Conservation (phyloP, 2,113 vertebrate species). For the Lipophrys pholis region DNA sequence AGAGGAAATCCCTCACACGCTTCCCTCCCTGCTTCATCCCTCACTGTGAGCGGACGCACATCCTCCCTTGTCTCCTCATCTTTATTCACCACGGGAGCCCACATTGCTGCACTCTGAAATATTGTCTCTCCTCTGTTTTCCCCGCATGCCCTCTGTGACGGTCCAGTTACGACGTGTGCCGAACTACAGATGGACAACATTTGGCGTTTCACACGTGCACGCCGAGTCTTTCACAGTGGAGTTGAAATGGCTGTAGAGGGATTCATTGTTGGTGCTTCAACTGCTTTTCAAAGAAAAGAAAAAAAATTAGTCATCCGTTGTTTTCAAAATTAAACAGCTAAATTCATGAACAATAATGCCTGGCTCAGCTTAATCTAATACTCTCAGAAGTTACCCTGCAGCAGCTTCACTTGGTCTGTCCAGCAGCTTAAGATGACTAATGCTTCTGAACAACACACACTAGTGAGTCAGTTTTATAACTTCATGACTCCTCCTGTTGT, state of each 20-base stretch:
- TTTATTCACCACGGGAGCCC: conserved; percentile 61
- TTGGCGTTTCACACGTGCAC: not conserved
- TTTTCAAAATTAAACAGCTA: not conserved
- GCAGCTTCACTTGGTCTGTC: not conserved
- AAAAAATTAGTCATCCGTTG: not conserved
- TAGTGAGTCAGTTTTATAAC: not conserved
- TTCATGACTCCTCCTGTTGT: not conserved
- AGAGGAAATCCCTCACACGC: conserved; percentile 61
- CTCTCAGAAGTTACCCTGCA: not conserved
- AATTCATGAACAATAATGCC: not conserved
- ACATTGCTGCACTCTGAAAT: conserved; percentile 58
- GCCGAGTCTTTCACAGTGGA: no score
- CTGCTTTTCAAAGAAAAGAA: not conserved
- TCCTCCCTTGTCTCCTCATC: conserved; percentile 71
- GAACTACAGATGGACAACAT: conserved; percentile 5
- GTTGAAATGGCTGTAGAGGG: no score
- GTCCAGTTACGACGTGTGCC: conserved; percentile 17
- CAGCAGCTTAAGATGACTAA: not conserved
- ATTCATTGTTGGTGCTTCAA: no score
- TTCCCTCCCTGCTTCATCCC: conserved; percentile 27
- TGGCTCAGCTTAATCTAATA: not conserved
- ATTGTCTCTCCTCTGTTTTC: conserved; percentile 60
- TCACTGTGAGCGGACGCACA: conserved; percentile 53
- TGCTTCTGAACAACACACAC: not conserved
- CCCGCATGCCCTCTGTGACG: conserved; percentile 44